phyloP scores from a whole-genome alignment of 23 tunicate species.

The Corella eumyota region DNA sequence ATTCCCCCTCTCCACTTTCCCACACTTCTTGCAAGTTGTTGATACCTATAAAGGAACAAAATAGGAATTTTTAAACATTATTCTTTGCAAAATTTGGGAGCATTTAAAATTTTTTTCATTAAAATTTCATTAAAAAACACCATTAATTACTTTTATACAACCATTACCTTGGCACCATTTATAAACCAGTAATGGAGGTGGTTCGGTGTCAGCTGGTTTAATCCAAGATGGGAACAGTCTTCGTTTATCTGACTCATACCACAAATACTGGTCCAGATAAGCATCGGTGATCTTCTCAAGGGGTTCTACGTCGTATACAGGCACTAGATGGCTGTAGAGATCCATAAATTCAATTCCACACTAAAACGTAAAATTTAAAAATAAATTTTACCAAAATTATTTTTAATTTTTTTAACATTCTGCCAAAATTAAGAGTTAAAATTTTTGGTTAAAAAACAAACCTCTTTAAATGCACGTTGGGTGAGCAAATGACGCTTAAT shows the following conservation, averaged over 20 bases:
- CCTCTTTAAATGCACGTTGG: constrained; percentile 99
- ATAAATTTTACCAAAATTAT: neutral
- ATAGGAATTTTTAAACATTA: too few relatives aligned
- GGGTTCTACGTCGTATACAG: constrained; percentile 98
- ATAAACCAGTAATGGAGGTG: constrained; percentile 92
- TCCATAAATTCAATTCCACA: constrained; percentile 99
- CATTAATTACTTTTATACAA: too few relatives aligned
- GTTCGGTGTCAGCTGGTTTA: constrained; percentile 99
- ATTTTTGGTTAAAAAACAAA: neutral
- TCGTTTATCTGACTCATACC: constrained; percentile 99
- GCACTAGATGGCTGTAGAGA: constrained; percentile 97
- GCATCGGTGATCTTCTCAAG: constrained; percentile 99
- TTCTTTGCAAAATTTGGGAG: too few relatives aligned
- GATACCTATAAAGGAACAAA: constrained; percentile 66
- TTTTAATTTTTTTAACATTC: too few relatives aligned
- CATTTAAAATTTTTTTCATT: too few relatives aligned
- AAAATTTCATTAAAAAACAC: too few relatives aligned
- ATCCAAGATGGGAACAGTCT: constrained; percentile 97
- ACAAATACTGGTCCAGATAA: constrained; percentile 95
- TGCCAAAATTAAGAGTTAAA: neutral
- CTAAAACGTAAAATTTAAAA: constrained; percentile 14
- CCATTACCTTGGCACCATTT: constrained; percentile 96
- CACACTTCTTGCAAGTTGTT: constrained; percentile 98
- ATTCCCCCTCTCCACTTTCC: constrained; percentile 98
- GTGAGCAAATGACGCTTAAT: constrained; percentile 99